These are phyloP conservation scores for Lampris megalopsis DNA, from an alignment of 2,113 vertebrate species.

Conservation along the genomic window DNA sequence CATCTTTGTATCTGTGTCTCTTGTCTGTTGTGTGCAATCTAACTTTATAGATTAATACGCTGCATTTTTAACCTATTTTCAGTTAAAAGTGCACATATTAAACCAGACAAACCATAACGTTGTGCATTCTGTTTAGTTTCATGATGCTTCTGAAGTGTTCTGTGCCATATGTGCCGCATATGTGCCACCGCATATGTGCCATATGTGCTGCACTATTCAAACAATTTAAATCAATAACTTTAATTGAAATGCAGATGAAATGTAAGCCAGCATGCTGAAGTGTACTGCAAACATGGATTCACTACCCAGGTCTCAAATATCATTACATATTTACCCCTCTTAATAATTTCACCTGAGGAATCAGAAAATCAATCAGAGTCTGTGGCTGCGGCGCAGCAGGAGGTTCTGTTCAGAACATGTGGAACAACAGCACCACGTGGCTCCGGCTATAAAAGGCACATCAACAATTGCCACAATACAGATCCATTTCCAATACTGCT, in stretches of 20 bases:
- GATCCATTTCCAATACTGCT: constrained; percentile 44
- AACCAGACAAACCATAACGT: constrained; percentile 66
- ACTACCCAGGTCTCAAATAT: constrained; percentile 50
- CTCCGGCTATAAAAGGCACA: constrained; percentile 8
- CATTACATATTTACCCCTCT: constrained; percentile 8
- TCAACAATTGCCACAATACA: constrained; percentile 25
- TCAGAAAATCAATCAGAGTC: background rate
- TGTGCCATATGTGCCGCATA: constrained; percentile 64
- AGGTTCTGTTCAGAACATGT: no score
- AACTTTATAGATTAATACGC: constrained; percentile 71
- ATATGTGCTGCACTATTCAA: constrained; percentile 61
- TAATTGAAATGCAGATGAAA: constrained; percentile 64
- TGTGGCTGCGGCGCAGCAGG: no score
- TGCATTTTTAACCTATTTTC: constrained; percentile 67
- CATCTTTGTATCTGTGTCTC: constrained; percentile 63
- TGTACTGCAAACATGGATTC: constrained; percentile 49
- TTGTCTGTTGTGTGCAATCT: constrained; percentile 71
- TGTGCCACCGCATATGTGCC: constrained; percentile 19
- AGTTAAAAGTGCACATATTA: constrained; percentile 72
- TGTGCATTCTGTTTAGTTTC: constrained; percentile 61
- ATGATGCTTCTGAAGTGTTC: constrained; percentile 60
- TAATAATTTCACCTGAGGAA: constrained; percentile 26
- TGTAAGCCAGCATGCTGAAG: constrained; percentile 24
- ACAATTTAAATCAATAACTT: constrained; percentile 35
- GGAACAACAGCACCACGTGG: constrained; percentile 5